A percentile compares a stretch with the other conserved stretches of the same genome.
These are phyloP conservation scores for Strix aluco DNA, from an alignment of 2,113 vertebrate species.

Conservation along the genomic window DNA sequence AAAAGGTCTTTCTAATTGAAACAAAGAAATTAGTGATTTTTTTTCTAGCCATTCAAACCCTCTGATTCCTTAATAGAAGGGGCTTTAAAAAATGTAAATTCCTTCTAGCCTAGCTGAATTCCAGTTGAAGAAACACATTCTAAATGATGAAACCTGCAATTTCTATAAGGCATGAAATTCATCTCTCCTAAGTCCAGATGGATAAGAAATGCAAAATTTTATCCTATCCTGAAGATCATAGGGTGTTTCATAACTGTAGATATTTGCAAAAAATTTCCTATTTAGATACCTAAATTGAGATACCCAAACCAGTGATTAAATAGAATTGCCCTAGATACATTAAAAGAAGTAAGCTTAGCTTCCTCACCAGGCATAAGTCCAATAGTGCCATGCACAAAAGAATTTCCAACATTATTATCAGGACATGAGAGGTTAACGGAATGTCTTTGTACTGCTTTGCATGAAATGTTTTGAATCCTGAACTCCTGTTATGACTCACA, in stretches of 20 bases:
- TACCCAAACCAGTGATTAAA: background rate
- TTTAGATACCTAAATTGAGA: background rate
- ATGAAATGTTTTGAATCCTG: background rate
- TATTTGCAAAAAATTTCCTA: background rate
- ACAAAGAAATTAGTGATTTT: background rate
- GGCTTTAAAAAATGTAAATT: background rate
- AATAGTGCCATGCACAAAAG: background rate
- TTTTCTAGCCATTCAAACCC: background rate
- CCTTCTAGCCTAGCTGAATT: background rate
- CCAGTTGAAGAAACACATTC: background rate
- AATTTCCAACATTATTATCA: background rate
- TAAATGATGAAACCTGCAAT: background rate
- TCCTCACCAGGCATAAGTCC: background rate
- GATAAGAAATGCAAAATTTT: background rate
- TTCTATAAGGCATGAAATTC: background rate
- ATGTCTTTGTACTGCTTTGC: background rate
- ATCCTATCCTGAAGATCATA: background rate
- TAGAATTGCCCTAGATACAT: background rate
- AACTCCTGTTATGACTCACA: slow-evolving; percentile 27
- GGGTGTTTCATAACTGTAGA: background rate
- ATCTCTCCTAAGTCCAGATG: background rate
- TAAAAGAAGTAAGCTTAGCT: background rate
- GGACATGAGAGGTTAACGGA: slow-evolving; percentile 22
- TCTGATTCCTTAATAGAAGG: background rate
- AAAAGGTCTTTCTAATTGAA: background rate